phyloP scores from a whole-genome alignment of 2,113 vertebrate species.

The Psilopsiagon aymara region DNA sequence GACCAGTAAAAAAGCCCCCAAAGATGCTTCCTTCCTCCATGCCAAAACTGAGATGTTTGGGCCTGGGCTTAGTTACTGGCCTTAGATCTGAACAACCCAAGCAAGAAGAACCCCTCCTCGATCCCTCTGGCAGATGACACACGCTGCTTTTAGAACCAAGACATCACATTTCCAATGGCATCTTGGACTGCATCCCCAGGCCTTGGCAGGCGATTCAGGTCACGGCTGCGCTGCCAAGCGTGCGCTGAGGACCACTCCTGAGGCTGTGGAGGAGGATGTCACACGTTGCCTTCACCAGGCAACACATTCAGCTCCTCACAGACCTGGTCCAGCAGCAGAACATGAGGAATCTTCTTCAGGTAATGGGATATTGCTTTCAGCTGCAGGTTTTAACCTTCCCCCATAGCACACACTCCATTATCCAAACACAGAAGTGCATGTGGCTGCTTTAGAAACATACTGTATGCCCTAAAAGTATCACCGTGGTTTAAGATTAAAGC shows the following conservation, averaged over 20 bases:
- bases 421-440: fast-evolving
- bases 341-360: not conserved
- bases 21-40: not conserved
- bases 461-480: conserved; percentile 34
- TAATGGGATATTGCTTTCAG: not conserved
- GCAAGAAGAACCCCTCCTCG: not conserved
- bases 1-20: not conserved
- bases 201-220: not conserved
- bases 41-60: not conserved
- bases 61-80: not conserved
- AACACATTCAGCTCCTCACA: not conserved
- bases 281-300: fast-evolving
- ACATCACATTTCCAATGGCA: not conserved
- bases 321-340: not conserved
- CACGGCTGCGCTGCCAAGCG: not conserved
- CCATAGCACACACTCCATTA: fast-evolving
- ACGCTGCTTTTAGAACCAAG: not conserved
- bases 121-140: not conserved
- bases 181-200: not conserved
- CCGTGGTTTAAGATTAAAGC: conserved; percentile 6
- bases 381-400: not conserved
- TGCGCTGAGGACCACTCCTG: fast-evolving
- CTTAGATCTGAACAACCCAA: not conserved
- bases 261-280: not conserved
- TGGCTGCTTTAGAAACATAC: not conserved